Conservation (phyloP, 2,888 invertebrate species). For the Noctua comes region DNA sequence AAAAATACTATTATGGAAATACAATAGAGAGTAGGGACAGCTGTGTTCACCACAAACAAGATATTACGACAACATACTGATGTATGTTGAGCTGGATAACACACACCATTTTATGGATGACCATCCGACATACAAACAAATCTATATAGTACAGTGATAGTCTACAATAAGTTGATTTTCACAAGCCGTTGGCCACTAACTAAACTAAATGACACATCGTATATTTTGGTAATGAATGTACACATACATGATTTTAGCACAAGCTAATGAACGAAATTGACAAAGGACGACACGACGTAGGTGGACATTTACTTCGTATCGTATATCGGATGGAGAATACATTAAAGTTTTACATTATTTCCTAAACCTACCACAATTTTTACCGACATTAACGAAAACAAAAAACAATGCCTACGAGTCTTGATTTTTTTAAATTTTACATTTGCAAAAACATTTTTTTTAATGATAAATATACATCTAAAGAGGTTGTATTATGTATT, state of each 20-base stretch:
- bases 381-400: background rate
- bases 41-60: constrained; percentile 68
- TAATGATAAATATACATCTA: background rate
- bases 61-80: constrained; percentile 64
- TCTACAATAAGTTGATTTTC: constrained; percentile 1
- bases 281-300: constrained; percentile 48
- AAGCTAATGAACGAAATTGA: constrained; percentile 49
- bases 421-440: constrained; percentile 2
- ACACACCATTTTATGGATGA: constrained; percentile 60
- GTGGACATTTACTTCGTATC: constrained; percentile 38
- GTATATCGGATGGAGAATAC: constrained; percentile 40
- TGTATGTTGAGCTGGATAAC: constrained; percentile 80
- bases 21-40: constrained; percentile 58
- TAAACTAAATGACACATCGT: constrained; percentile 16
- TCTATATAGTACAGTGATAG: background rate
- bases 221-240: constrained; percentile 27
- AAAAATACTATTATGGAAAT: constrained; percentile 75
- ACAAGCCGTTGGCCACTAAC: constrained; percentile 6
- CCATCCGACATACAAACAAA: constrained; percentile 17
- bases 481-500: constrained; percentile 11
- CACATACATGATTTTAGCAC: constrained; percentile 27
- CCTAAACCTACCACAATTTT: constrained; percentile 5
- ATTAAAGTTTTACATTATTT: constrained; percentile 35
- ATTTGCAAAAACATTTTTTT: background rate
- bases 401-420: background rate